These are phyloP conservation scores for Pachymerium ferrugineum DNA, from an alignment of 2,888 invertebrate species.

Conservation along the genomic window DNA sequence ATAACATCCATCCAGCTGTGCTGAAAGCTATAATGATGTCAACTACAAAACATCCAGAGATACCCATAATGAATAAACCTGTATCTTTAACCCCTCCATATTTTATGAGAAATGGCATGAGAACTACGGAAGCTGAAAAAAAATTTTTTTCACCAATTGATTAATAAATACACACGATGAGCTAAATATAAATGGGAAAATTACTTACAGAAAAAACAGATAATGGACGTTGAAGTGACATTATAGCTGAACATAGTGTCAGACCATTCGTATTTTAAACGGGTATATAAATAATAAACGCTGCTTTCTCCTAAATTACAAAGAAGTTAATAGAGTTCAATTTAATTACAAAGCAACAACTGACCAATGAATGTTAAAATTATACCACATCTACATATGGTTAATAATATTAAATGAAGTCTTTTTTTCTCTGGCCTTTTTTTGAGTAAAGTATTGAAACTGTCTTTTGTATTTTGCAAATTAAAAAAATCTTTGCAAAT, in stretches of 20 bases:
- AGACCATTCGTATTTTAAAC: conserved; percentile 3
- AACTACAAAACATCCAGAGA: not conserved
- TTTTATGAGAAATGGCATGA: conserved; percentile 19
- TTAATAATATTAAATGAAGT: not conserved
- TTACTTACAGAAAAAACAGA: not conserved
- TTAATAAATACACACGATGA: too few species aligned
- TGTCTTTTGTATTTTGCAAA: not conserved
- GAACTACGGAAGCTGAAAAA: not conserved
- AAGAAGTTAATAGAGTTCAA: not conserved
- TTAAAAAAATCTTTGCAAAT: not conserved
- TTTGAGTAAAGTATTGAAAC: not conserved
- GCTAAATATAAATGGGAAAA: not conserved
- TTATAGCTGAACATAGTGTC: conserved; percentile 16
- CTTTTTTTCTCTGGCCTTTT: not conserved
- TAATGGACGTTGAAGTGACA: not conserved
- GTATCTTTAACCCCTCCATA: not conserved
- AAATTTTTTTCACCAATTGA: too few species aligned
- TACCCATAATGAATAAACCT: not conserved
- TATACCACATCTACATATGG: not conserved
- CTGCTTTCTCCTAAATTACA: not conserved
- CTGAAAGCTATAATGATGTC: conserved; percentile 30
- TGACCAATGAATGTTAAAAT: not conserved
- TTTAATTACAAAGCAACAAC: not conserved
- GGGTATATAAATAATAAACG: not conserved
- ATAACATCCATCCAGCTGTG: conserved; percentile 29